These are phyloP conservation scores for Parnassius mnemosyne DNA, from an alignment of 2,888 invertebrate species.

Conservation along the genomic window DNA sequence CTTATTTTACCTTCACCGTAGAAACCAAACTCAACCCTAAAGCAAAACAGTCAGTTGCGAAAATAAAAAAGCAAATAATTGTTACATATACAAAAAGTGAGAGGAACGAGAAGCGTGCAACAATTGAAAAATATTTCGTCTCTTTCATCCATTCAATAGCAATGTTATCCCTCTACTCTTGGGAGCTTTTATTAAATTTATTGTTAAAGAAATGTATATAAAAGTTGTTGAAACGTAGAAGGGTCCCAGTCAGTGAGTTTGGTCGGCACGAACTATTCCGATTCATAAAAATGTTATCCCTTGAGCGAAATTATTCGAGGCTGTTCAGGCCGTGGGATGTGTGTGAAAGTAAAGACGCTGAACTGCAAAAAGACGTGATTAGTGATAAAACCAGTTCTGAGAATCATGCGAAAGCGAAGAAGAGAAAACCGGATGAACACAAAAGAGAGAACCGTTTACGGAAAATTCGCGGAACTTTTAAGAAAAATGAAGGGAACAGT, in stretches of 20 bases:
- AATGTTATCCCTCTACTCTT: conserved; percentile 67
- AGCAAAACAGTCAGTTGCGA: conserved; percentile 33
- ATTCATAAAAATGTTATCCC: conserved; percentile 59
- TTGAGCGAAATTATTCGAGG: conserved; percentile 69
- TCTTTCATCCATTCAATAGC: conserved; percentile 74
- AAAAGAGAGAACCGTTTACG: conserved; percentile 64
- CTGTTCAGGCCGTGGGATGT: conserved; percentile 83
- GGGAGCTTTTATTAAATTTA: conserved; percentile 77
- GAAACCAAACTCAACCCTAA: conserved; percentile 35
- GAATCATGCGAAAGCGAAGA: conserved; percentile 42
- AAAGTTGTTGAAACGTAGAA: conserved; percentile 73
- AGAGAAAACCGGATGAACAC: conserved; percentile 50
- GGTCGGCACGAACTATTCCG: conserved; percentile 49
- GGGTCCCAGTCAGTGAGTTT: conserved; percentile 66
- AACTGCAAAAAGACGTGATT: conserved; percentile 29
- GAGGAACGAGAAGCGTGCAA: conserved; percentile 64
- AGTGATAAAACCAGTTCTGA: conserved; percentile 40
- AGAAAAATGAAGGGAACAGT: conserved; percentile 51
- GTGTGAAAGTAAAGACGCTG: conserved; percentile 53
- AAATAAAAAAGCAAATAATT: conserved; percentile 25
- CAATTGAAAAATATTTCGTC: conserved; percentile 80
- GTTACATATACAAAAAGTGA: conserved; percentile 38
- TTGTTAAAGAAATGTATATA: conserved; percentile 78
- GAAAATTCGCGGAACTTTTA: conserved; percentile 70
- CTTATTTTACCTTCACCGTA: conserved; percentile 32